Base-by-base conservation (phyloP, 2,797 vertebrate species). In the Pteropus rufus region DNA sequence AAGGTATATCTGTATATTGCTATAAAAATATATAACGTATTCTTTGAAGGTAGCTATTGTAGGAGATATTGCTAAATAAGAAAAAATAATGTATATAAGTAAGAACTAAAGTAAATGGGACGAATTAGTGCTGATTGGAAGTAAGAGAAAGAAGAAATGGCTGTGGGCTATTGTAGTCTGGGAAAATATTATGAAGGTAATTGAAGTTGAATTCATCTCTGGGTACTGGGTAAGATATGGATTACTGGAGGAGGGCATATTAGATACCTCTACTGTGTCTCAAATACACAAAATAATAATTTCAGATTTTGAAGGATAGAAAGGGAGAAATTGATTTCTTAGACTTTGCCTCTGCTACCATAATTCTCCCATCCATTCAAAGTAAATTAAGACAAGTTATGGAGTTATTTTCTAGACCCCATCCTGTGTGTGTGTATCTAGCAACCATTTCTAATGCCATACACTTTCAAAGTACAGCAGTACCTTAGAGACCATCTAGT, bases 251-350 rank as follows among this genome's bases (percentile, higher is more conserved):
- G 21, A 64, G 34, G 64, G 62, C 52, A 94, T 12, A 69, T 29
- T 83, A 26, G 52, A 31, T 69, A 85, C 12, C 18, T 75, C n/a
- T 83, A 84, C 23, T 39, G 26, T 96, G 44, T 73, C 58, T 90
- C 81, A 93, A 83, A 93, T 95, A n/a, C 39, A 86, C 39, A 93
- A 91, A 94, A 73, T 73, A 58, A 81, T 90, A 81, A 54, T 86
- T 95, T 91, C 46, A 76, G 23, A 90, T 73, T 89, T 77, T 88
- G 15, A 16, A 79, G 10, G 34, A 4, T 41, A 70, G 26, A 58
- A 26, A 58, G 36, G 31, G 92, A 54, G 11, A 89, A 94, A 72
- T 23, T 44, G n/a, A 89, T 91, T 93, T 84, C 26, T 80, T 92
- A 90, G 41, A 34, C 54, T 89, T 91, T 93, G 64, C 34, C 76